Base-by-base conservation (phyloP, 2,113 vertebrate species). In the Onychostruthus taczanowskii region DNA sequence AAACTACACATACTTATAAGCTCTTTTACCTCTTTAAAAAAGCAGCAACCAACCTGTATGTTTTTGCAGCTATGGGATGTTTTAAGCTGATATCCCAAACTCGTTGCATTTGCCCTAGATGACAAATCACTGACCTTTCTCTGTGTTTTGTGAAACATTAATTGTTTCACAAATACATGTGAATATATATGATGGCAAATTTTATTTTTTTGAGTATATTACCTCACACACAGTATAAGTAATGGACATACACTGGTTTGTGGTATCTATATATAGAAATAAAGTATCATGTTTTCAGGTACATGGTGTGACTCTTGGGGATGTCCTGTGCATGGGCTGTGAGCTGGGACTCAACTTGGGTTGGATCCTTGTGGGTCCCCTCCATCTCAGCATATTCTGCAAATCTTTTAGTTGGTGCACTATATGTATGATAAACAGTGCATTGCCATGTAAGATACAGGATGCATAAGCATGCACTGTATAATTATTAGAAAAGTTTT, bases 391-490 rank as follows among this genome's bases (percentile, higher is more conserved):
- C 19, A 24, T 46, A 16, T 9, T 62, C 47, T 39, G 23, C 16
- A 23, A 39, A 39, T 84, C 64, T 61, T 75, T 74, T 17, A 21
- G 10, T 23, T 69, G 18, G 9, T 84, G 26, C 16, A 77, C 13
- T 18, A 2, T 10, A 41, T 27, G 18, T 31, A 10, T 31, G 41
- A 43, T 17, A 74, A 80, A 28, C 0, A 8, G n/a, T 11, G 16
- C 13, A 31, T 53, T 89, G 11, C 35, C 18, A 22, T 0, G 66
- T 33, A 33, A 72, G 62, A 61, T 35, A 23, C 3, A 55, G 2
- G 15, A 27, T 23, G 14, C 20, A 53, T 21, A 49, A 90, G 46
- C 0, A 0, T 27, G 6, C 5, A 19, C 3, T 67, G 3, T n/a
- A 21, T 30, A 56, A 41, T 13, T 61, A 41, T 41, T 33, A 73